Conservation (phyloP, 1,140 invertebrate species). For the Belonocnema kinseyi region DNA sequence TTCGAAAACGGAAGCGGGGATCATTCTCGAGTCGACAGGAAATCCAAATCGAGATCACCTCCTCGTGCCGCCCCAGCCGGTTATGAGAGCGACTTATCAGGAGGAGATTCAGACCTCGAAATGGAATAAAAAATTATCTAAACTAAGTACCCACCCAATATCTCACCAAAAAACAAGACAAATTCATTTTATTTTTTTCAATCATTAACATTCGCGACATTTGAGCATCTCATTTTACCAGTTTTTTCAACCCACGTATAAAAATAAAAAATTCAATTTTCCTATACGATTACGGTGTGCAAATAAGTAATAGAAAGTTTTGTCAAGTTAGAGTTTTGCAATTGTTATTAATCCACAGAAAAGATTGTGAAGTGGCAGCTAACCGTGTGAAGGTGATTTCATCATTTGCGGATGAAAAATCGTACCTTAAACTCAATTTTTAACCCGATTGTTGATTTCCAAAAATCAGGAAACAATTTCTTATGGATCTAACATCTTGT, state of each 20-base stretch:
- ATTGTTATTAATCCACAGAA: not conserved
- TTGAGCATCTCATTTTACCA: no score
- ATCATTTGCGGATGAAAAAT: not conserved
- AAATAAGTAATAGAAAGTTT: not conserved
- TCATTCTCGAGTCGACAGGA: not conserved
- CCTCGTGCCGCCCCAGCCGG: slow-evolving; percentile 43
- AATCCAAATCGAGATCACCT: not conserved
- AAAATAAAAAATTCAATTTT: not conserved
- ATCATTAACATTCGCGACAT: no score
- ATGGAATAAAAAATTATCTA: slow-evolving; percentile 36
- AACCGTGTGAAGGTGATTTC: not conserved
- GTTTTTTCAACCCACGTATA: not conserved
- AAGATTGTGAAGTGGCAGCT: not conserved
- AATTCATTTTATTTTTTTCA: no score
- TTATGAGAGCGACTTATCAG: slow-evolving; percentile 45
- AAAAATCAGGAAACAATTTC: not conserved
- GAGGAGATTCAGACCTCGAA: slow-evolving; percentile 35
- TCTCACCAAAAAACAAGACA: not conserved
- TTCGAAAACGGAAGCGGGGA: not conserved
- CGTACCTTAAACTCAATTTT: not conserved
- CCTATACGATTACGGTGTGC: not conserved
- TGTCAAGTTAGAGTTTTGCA: not conserved
- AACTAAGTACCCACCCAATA: not conserved
- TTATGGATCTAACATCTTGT: not conserved
- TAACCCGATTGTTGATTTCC: no score